phyloP scores from a whole-genome alignment of 2,113 vertebrate genomes.

The Cricetomys ansorgei region DNA sequence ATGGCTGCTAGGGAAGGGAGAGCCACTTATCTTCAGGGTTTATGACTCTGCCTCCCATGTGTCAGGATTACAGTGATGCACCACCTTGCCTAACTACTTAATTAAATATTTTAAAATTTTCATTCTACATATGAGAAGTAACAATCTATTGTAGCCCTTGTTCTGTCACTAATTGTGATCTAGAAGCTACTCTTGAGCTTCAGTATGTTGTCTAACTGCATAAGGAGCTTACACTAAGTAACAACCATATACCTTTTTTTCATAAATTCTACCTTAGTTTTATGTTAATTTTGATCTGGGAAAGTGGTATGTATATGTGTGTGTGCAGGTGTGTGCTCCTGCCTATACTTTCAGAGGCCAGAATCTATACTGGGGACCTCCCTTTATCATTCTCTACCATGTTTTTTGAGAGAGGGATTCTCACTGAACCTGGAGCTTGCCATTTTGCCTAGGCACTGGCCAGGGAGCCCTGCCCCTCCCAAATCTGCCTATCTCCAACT shows the following conservation, averaged over 20 bases:
- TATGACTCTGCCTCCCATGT: background rate
- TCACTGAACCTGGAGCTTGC: background rate
- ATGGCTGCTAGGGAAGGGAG: background rate
- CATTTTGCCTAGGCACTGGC: background rate
- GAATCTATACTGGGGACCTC: background rate
- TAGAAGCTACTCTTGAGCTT: conserved; percentile 18
- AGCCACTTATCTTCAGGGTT: background rate
- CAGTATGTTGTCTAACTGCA: background rate
- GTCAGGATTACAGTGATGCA: background rate
- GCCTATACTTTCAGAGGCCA: background rate
- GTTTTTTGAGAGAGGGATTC: background rate
- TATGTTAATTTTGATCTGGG: background rate
- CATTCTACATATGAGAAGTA: background rate
- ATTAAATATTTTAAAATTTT: conserved; percentile 13
- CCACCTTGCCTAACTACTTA: background rate
- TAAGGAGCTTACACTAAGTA: conserved; percentile 42
- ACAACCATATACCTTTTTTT: background rate
- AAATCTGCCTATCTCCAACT: background rate
- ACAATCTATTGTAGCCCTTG: background rate
- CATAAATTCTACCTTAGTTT: background rate
- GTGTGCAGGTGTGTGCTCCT: background rate
- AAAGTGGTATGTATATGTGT: background rate
- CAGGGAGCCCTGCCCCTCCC: background rate
- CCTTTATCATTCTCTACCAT: background rate
- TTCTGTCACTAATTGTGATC: background rate